These are phyloP conservation scores for Ceratothoa steindachneri DNA, from an alignment of 2,888 invertebrate species.

Conservation along the genomic window DNA sequence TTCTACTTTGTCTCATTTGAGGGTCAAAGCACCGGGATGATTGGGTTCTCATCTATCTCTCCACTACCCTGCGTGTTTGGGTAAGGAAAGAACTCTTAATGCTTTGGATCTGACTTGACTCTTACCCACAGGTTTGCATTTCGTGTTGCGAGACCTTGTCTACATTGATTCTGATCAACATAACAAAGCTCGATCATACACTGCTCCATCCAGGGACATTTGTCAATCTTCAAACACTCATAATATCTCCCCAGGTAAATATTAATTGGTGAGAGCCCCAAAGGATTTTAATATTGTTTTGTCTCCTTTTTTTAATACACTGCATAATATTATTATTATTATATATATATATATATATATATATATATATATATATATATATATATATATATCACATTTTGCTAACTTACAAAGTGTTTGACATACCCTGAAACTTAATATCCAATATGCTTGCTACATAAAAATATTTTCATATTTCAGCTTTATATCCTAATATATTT, in stretches of 20 bases:
- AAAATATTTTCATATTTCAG: no score
- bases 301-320: background rate
- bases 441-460: no score
- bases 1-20: no score
- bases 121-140: conserved; percentile 57
- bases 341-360: background rate
- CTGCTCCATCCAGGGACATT: conserved; percentile 72
- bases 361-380: background rate
- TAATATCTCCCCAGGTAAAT: conserved; percentile 53
- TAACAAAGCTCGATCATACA: conserved; percentile 66
- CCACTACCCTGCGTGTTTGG: no score
- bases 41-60: no score
- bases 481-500: no score
- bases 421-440: no score
- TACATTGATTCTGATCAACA: conserved; percentile 67
- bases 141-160: conserved; percentile 63
- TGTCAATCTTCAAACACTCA: conserved; percentile 63
- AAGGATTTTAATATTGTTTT: background rate
- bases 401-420: no score
- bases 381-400: no score
- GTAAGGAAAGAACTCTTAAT: no score
- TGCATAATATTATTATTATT: background rate
- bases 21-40: no score
- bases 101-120: no score
- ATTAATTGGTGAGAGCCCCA: background rate